Evolutionary conservation across 2,797 vertebrate species (phyloP).

Genomic region (Scyliorhinus canicula): DNA sequence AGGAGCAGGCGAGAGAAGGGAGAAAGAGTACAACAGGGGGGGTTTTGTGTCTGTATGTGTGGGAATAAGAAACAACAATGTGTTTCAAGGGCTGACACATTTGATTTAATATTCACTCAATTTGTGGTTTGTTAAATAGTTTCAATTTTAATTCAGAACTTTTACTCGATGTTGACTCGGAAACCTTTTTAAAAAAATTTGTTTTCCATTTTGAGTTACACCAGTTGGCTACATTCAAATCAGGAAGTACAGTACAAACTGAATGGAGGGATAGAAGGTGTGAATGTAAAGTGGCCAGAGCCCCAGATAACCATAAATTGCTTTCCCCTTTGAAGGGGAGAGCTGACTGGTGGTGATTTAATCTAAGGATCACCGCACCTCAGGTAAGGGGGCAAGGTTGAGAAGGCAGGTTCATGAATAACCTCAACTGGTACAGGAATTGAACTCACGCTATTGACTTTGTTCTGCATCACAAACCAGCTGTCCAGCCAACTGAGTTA

Average conservation of each 20-base stretch:
- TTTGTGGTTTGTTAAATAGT: not conserved
- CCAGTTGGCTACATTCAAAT: not conserved
- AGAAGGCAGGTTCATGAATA: no score
- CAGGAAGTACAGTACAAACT: not conserved
- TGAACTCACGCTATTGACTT: no score
- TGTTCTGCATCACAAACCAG: no score
- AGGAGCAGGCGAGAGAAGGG: not conserved
- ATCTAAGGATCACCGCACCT: no score
- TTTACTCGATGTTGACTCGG: not conserved
- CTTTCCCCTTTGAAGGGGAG: no score
- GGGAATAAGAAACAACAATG: not conserved
- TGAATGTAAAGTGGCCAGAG: no score
- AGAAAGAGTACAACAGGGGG: not conserved
- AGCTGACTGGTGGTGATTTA: no score
- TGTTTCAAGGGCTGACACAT: not conserved
- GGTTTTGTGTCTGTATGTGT: not conserved
- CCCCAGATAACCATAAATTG: no score
- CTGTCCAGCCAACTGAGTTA: no score
- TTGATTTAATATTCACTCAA: not conserved
- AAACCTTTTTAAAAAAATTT: not conserved
- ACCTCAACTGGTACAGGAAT: no score
- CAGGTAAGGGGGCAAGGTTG: no score
- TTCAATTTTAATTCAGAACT: not conserved
- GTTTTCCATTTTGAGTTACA: not conserved
- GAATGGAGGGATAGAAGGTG: no score